Base-by-base conservation (phyloP, 1,140 invertebrate genomes). In the Scaptomyza montana region DNA sequence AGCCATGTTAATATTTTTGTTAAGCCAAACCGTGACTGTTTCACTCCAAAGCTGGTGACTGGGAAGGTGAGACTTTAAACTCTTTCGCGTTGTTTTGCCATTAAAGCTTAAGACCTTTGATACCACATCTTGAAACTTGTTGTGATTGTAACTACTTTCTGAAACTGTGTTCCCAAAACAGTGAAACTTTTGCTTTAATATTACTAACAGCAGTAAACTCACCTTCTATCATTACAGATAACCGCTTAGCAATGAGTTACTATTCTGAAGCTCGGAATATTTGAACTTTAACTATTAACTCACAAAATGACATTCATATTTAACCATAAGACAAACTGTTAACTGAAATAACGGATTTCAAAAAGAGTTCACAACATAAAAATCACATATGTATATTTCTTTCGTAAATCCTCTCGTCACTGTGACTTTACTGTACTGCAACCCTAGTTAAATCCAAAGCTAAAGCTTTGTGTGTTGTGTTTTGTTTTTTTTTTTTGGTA, bases 401-500 rank as follows among this genome's bases (percentile, higher is more conserved):
- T 16, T 16, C 16, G 16, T 16, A 47, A 28, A 43, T 25, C 54
- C 19, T 25, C 12, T 10, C 12, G 21, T 19, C 21, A 36, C 16
- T 21, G 50, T 41, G 43, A 54, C 50, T 59, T 12, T 30, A 43
- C 19, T 16, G 9, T n/a, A 12, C 8, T 51, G 21, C 74, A 78
- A 65, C 74, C 71, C 84, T 87, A 78, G 66, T 56, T 30, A 65
- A 60, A 72, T 64, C 51, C 65, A 50, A 45, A 53, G 50, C 45
- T 39, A 39, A 65, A 59, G 50, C 63, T 64, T 45, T 61, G 51
- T 60, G 45, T 57, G 57, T 53, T 16, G 19, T 28, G 41, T 49
- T 56, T 64, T 39, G 51, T 47, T 60, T 51, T 57, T 59, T 49
- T n/a, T 19, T 36, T 49, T 49, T 45, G 8, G 8, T 36, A 28